Percentiles rank a stretch among this genome's conserved stretches.
These are phyloP conservation scores for Sapayoa aenigma DNA, from an alignment of 2,113 vertebrate genomes.

Conservation along the genomic window DNA sequence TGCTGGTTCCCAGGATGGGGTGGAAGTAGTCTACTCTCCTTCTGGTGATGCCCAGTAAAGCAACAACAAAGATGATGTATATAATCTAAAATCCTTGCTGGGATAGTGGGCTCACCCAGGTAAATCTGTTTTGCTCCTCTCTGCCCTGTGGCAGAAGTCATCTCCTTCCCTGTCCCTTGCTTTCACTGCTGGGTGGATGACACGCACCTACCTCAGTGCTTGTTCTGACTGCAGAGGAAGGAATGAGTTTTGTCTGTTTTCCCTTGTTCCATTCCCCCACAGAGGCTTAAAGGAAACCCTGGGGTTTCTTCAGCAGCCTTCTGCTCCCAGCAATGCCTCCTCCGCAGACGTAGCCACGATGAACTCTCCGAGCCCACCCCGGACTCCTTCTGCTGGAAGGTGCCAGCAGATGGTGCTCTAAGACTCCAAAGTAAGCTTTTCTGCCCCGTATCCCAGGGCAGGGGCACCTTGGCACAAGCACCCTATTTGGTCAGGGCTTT, in stretches of 20 bases:
- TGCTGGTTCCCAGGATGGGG: neutral
- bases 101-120: neutral
- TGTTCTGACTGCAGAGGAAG: rapidly evolving
- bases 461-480: neutral
- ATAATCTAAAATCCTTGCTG: neutral
- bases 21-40: neutral
- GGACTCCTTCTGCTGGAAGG: neutral
- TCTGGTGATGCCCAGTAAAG: neutral
- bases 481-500: neutral
- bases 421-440: neutral
- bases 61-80: neutral
- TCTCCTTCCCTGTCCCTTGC: neutral
- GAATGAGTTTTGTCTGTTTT: neutral
- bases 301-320: neutral
- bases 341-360: neutral
- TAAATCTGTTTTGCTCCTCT: neutral
- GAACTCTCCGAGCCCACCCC: rapidly evolving
- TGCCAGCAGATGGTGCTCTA: constrained; percentile 64
- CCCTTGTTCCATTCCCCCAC: neutral
- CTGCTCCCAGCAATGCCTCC: neutral
- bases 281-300: neutral
- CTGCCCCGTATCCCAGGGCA: neutral
- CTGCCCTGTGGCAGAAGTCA: rapidly evolving
- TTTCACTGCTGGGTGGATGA: neutral
- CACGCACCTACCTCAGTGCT: neutral